Conservation (phyloP, 1,140 invertebrate genomes). For the Drosophila guanche region DNA sequence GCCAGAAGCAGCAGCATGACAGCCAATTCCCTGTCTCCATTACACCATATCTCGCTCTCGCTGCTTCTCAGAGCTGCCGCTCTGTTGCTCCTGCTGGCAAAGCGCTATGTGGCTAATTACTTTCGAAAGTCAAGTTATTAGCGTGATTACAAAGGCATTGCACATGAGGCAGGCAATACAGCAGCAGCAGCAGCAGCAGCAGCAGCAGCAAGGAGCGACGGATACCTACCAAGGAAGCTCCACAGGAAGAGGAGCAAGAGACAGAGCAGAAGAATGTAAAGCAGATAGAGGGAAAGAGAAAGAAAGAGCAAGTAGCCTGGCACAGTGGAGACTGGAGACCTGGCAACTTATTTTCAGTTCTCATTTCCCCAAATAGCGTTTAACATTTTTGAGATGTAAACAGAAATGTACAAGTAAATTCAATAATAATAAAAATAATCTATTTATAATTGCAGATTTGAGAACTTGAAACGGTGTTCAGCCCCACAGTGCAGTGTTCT, state of each 20-base stretch:
- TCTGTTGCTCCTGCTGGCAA: conserved; percentile 3
- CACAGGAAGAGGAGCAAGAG: conserved; percentile 21
- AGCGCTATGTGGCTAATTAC: conserved; percentile 81
- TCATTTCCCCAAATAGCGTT: too few species aligned
- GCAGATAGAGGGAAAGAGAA: neutral
- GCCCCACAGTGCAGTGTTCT: conserved; percentile 45
- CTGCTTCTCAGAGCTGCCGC: neutral
- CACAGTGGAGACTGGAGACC: neutral
- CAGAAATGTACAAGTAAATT: too few species aligned
- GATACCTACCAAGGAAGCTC: conserved; percentile 30
- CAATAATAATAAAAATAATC: too few species aligned
- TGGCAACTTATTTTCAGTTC: too few species aligned
- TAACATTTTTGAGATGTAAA: too few species aligned
- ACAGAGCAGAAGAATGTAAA: neutral
- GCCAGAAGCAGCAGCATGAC: conserved; percentile 53
- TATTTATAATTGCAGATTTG: too few species aligned
- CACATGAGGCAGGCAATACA: conserved; percentile 54
- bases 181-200: conserved; percentile 19
- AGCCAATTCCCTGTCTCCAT: conserved; percentile 15
- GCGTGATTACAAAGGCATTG: conserved; percentile 81
- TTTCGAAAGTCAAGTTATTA: conserved; percentile 82
- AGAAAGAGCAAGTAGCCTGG: neutral
- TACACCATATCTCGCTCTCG: neutral
- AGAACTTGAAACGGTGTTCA: too few species aligned
- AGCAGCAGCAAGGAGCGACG: conserved; percentile 30